Conservation (phyloP, 30 jellyfish, hydroid and myxozoan species). For the Turritopsis rubra region DNA sequence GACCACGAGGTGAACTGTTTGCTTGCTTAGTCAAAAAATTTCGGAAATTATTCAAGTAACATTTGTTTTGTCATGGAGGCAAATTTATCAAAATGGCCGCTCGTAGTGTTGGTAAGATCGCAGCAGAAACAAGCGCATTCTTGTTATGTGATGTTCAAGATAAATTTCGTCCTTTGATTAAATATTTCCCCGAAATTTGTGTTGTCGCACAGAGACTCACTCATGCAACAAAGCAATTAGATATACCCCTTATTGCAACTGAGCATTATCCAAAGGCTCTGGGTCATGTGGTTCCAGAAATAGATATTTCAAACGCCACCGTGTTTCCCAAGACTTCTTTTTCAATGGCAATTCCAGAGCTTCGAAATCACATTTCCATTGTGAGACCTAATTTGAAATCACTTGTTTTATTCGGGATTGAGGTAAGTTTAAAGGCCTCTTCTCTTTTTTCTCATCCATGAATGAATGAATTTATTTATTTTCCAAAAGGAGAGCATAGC, state of each 20-base stretch:
- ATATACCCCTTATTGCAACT: conserved; percentile 85
- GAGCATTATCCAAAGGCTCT: conserved; percentile 95
- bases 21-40: background rate
- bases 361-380: conserved; percentile 36
- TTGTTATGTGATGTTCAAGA: conserved; percentile 91
- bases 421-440: conserved; percentile 27
- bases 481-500: no score
- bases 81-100: conserved; percentile 21
- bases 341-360: conserved; percentile 80
- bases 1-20: background rate
- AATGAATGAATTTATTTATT: no score
- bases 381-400: conserved; percentile 44
- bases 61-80: background rate
- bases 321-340: conserved; percentile 82
- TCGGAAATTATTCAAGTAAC: background rate
- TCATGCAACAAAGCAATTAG: conserved; percentile 51
- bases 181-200: conserved; percentile 60
- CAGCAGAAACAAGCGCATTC: conserved; percentile 65
- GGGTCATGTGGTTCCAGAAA: conserved; percentile 76
- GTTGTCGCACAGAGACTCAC: conserved; percentile 73
- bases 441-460: background rate
- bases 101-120: conserved; percentile 53
- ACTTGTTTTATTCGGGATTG: conserved; percentile 80
- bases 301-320: conserved; percentile 53
- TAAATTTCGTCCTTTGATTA: conserved; percentile 69